phyloP scores from a whole-genome alignment of 2,888 invertebrate species.

The Drosophila setosimentum region DNA sequence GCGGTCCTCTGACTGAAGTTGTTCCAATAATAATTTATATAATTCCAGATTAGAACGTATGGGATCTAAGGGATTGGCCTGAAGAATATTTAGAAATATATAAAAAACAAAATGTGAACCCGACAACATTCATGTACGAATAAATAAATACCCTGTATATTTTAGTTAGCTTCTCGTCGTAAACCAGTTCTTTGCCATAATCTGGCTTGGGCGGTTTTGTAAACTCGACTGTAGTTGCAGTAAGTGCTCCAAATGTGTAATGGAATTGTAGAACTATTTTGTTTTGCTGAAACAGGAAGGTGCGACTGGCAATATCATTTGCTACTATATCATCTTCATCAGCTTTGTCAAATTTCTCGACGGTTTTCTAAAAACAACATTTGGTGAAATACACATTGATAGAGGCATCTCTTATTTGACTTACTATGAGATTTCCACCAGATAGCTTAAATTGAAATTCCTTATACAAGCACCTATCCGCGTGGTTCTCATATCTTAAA shows the following conservation, averaged over 20 bases:
- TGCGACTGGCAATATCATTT: constrained; percentile 88
- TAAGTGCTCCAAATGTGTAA: constrained; percentile 82
- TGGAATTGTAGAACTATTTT: constrained; percentile 84
- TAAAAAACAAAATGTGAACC: too few relatives aligned
- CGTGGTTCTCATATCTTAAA: constrained; percentile 87
- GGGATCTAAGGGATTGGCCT: constrained; percentile 88
- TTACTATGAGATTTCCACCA: constrained; percentile 64
- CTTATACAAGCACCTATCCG: constrained; percentile 85
- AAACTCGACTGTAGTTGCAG: constrained; percentile 87
- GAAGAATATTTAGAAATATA: background rate
- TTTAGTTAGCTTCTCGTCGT: constrained; percentile 88
- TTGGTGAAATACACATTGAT: background rate
- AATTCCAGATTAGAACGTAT: constrained; percentile 88
- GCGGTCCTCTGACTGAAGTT: constrained; percentile 88
- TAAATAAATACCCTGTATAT: constrained; percentile 88
- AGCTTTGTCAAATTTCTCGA: constrained; percentile 88
- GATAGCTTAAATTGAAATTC: constrained; percentile 69
- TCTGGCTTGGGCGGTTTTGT: constrained; percentile 90
- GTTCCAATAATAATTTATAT: constrained; percentile 88
- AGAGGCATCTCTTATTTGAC: background rate
- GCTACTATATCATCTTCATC: constrained; percentile 75
- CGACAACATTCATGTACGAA: constrained; percentile 43
- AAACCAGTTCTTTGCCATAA: constrained; percentile 89
- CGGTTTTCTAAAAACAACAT: constrained; percentile 85
- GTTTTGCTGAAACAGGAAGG: constrained; percentile 88